Evolutionary conservation across 37 sponge, comb jelly and placozoan species (phyloP), one percentile per base, ranked within the genome.

Genomic region (Mnemiopsis leidyi): DNA sequence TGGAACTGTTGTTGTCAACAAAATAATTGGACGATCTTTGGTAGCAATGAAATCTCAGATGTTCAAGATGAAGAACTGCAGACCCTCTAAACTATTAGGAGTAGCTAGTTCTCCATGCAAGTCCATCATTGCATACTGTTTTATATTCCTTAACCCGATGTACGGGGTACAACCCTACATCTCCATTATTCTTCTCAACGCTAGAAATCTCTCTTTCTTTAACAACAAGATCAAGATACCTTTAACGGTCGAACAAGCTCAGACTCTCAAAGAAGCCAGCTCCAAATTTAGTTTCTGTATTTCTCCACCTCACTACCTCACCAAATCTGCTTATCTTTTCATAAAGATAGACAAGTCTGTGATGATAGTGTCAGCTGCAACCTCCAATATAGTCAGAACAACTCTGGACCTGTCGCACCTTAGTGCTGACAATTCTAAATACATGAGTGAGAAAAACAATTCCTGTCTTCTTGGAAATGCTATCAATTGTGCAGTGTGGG

Each of bases 301-400:
- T 13, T 36, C 90, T 13, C 90, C 90, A 85, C 90, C 90, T 3
- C 90, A 85, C 61, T 40, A 38, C 90, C 61, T 85, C 24, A 40
- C 90, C 26, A 85, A 40, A 23, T 21, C 90, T 23, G 23, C n/a
- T 21, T 85, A 85, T 39, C 36, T 39, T 3, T 23, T 85, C 48
- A 18, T 85, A 20, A 85, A 26, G 48, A 85, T 85, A 28, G 90
- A 37, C 30, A 85, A 40, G 29, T 40, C 90, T 1, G 23, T 85
- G 61, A 18, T 40, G 61, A 38, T 85, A 40, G 90, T 85, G 3
- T 85, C 90, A 35, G 39, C 61, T 24, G 90, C 90, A 16, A 85
- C 90, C 31, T 85, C 90, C 20, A 40, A 18, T 61, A 85, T 85
- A 28, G 24, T 85, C 1, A 38, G 90, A 26, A 40, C 90, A 28